Evolutionary conservation across 2,113 vertebrate genomes (phyloP), one percentile per base, ranked within the genome.

Genomic region (Nematolebias whitei): DNA sequence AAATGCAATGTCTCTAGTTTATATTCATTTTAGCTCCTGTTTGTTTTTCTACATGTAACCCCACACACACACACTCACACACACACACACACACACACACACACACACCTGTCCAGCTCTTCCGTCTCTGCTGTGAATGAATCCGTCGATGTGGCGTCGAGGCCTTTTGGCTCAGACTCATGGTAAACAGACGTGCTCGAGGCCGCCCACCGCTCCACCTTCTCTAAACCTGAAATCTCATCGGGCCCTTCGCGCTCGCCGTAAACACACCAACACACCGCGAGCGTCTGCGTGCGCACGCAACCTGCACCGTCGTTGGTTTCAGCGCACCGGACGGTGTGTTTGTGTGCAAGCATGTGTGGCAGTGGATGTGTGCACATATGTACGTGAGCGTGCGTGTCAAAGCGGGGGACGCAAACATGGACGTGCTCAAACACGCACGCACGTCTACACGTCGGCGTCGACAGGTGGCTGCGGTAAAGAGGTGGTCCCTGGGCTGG

Each of bases 401-500:
- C 53, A 41, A 12, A 14, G 10, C 39, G 61, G 75, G 60, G 68
- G 56, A n/a, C n/a, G n/a, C n/a, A n/a, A n/a, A n/a, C n/a, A n/a
- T n/a, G n/a, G n/a, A n/a, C n/a, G n/a, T n/a, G n/a, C n/a, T n/a
- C n/a, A n/a, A n/a, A n/a, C n/a, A n/a, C n/a, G n/a, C n/a, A n/a
- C n/a, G 61, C 58, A 53, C 35, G 19, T 38, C 51, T 59, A 51
- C 72, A 59, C 57, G 55, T 77, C 71, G 78, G 69, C 68, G 87
- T 86, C 87, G 88, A 90, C 90, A 91, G 89, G 88, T 89, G 89
- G 89, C 87, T 80, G 84, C 62, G 80, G 87, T 86, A 90, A 87
- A 90, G 87, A 90, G 87, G 86, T 85, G 85, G 90, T 91, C 88
- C 90, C 90, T 88, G 85, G 78, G 88, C 88, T 86, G 85, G 87